phyloP scores from a whole-genome alignment of 2,888 invertebrate genomes.

The Atrina japonica region DNA sequence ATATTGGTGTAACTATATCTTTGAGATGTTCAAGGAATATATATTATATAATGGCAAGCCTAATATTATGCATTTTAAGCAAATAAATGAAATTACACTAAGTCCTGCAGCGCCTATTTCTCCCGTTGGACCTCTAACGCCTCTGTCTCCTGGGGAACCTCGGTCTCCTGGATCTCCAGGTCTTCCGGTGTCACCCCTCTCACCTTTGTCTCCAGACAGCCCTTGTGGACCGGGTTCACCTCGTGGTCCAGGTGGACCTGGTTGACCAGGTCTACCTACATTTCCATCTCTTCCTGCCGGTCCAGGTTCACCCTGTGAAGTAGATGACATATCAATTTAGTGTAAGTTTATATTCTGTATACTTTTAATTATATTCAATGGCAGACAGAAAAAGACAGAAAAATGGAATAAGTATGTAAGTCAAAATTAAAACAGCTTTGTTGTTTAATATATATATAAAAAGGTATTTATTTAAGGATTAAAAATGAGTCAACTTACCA shows the following conservation, averaged over 20 bases:
- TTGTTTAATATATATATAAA: too few species aligned
- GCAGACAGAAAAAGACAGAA: too few species aligned
- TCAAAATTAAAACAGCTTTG: too few species aligned
- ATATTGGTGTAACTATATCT: too few species aligned
- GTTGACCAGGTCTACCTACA: conserved; percentile 64
- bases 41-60: too few species aligned
- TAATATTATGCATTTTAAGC: too few species aligned
- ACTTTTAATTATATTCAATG: too few species aligned
- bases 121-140: conserved; percentile 78
- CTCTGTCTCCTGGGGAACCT: conserved; percentile 63
- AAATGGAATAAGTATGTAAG: too few species aligned
- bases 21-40: too few species aligned
- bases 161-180: conserved; percentile 63
- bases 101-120: conserved; percentile 63
- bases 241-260: conserved; percentile 62
- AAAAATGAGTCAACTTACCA: conserved; percentile 53
- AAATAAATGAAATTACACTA: too few species aligned
- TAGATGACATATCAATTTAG: conserved; percentile 5
- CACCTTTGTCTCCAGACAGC: conserved; percentile 59
- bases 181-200: conserved; percentile 60
- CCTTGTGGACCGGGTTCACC: conserved; percentile 65
- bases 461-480: too few species aligned
- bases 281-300: conserved; percentile 76
- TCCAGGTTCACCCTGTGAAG: conserved; percentile 85
- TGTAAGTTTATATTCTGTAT: too few species aligned